phyloP scores from a whole-genome alignment of 2,797 vertebrate species.

The Brachymystax lenok region DNA sequence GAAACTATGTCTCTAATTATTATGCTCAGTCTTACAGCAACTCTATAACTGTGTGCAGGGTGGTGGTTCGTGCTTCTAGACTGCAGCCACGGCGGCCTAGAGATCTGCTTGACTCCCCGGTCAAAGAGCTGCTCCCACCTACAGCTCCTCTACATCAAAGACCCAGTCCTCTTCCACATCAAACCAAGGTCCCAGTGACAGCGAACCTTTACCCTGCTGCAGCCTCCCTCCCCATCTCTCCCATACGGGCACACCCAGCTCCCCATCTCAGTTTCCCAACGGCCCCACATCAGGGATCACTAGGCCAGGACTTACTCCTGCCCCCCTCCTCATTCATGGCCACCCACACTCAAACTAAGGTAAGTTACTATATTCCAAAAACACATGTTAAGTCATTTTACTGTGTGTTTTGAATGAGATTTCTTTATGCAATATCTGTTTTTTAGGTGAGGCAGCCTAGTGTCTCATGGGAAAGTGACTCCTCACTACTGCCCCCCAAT shows the following conservation, averaged over 20 bases:
- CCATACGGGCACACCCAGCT: conserved; percentile 8
- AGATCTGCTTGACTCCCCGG: conserved; percentile 67
- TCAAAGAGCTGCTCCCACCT: conserved; percentile 40
- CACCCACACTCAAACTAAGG: conserved; percentile 31
- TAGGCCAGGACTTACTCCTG: conserved; percentile 46
- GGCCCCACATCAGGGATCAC: conserved; percentile 15
- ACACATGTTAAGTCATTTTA: neutral
- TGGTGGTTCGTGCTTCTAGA: conserved; percentile 37
- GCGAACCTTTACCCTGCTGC: conserved; percentile 14
- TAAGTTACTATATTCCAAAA: conserved; percentile 30
- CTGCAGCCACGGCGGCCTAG: conserved; percentile 68
- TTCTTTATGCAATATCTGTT: neutral
- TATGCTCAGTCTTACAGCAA: neutral
- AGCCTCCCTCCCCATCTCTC: neutral
- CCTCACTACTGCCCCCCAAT: conserved; percentile 38
- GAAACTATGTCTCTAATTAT: neutral
- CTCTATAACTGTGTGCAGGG: conserved; percentile 56
- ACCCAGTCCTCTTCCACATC: neutral
- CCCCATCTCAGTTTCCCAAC: neutral
- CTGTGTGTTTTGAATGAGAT: neutral
- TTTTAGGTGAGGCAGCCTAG: conserved; percentile 27
- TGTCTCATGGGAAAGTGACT: conserved; percentile 14
- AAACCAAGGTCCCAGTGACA: neutral
- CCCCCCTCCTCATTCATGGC: conserved; percentile 76
- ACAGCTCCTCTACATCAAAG: no score